These are phyloP conservation scores for Nomada ferruginata DNA, from an alignment of 2,888 invertebrate species.

Conservation along the genomic window DNA sequence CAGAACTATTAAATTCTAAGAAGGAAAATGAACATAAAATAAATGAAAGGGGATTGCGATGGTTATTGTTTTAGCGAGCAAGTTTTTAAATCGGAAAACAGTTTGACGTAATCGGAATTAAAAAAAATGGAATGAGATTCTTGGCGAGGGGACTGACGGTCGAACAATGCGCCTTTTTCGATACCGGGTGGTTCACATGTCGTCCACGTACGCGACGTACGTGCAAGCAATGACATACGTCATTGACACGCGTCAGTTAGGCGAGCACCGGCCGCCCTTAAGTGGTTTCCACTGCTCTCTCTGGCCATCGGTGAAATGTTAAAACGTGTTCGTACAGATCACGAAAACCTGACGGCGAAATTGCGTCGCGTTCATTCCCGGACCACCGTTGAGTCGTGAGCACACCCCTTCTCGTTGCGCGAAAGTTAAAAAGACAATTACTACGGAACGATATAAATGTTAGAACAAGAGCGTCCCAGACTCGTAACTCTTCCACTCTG, in stretches of 20 bases:
- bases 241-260: conserved; percentile 31
- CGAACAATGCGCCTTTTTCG: conserved; percentile 52
- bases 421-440: conserved; percentile 51
- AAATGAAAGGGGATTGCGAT: too few relatives aligned
- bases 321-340: conserved; percentile 21
- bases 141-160: conserved; percentile 13
- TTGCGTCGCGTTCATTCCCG: conserved; percentile 9
- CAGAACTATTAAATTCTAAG: too few relatives aligned
- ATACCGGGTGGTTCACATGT: conserved; percentile 61
- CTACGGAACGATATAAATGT: conserved; percentile 34
- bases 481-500: conserved; percentile 24
- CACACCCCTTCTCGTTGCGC: conserved; percentile 5
- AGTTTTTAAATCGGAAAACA: too few relatives aligned
- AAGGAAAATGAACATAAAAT: too few relatives aligned
- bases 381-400: conserved; percentile 1
- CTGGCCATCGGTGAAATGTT: conserved; percentile 25
- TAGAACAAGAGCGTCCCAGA: conserved; percentile 27
- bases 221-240: conserved; percentile 8
- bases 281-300: conserved; percentile 18
- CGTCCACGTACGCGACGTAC: conserved; percentile 33
- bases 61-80: too few relatives aligned
- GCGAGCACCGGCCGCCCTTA: conserved; percentile 8
- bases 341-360: conserved; percentile 28
- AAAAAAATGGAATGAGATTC: not conserved
- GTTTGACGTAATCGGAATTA: too few relatives aligned